Evolutionary conservation across 2,797 vertebrate genomes (phyloP), one percentile per base, ranked within the genome.

Genomic region (Muscicapa comitata): DNA sequence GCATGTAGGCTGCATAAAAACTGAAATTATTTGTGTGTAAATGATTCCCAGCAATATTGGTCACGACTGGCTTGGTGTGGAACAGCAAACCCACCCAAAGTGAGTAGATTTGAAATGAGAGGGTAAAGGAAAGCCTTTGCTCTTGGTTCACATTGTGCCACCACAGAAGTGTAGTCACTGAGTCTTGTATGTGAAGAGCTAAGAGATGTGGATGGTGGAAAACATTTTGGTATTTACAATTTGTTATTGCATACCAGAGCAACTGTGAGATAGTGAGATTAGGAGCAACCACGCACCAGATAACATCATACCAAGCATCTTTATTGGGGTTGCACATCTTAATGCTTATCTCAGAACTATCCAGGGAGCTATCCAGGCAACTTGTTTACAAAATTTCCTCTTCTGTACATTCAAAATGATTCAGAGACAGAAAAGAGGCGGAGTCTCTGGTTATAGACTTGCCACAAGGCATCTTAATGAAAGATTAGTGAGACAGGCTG

Each of bases 211-310:
- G 58, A 76, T 68, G 11, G 55, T 83, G 45, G 66, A 90, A 95
- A 87, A 61, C 20, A 24, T 86, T 83, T 79, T 79, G 90, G 91
- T 88, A 96, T 95, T 97, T 96, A 93, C 93, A 95, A 77, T 93
- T 97, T 95, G 84, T 93, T 94, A 63, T 79, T 96, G 96, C 94
- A 94, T 96, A 93, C 85, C 94, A 93, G 66, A 85, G 42, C 37
- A 95, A 66, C 79, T 58, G 43, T 68, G 92, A 94, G 88, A 90
- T 88, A 84, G 84, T 29, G 79, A 93, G 91, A 95, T 92, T 86
- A 94, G 83, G 85, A 92, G 61, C 72, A 96, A 84, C 43, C 43
- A 33, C 59, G 95, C 65, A 15, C 48, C 88, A 93, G 95, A 96
- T 96, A 97, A 77, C 51, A 75, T 58, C 74, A 2, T 81, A 81